A percentile compares a stretch with the other conserved stretches of the same genome.
Evolutionary conservation across 1,140 invertebrate genomes (phyloP).

Genomic region (Musca vetustissima): DNA sequence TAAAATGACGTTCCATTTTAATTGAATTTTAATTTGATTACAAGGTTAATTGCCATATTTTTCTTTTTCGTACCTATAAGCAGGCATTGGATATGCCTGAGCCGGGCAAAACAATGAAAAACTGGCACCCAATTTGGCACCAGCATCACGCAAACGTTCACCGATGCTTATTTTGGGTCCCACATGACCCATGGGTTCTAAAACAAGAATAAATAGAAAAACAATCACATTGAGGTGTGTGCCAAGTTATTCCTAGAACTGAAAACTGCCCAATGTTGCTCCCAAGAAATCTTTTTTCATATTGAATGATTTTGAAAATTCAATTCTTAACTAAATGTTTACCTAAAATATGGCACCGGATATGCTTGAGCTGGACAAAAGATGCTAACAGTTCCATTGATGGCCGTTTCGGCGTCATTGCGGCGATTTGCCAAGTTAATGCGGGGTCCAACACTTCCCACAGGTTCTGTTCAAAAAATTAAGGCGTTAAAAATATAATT

Average conservation of each 20-base stretch:
- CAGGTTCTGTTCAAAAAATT: slow-evolving; percentile 61
- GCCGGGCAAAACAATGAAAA: slow-evolving; percentile 66
- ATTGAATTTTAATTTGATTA: no score
- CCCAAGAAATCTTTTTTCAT: background rate
- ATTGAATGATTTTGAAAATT: background rate
- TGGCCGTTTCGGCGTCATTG: slow-evolving; percentile 38
- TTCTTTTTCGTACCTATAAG: slow-evolving; percentile 61
- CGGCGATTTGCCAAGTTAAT: slow-evolving; percentile 48
- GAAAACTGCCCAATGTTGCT: background rate
- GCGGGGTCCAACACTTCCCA: slow-evolving; percentile 68
- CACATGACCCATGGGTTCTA: slow-evolving; percentile 66
- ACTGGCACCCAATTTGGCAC: slow-evolving; percentile 28
- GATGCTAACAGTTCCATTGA: slow-evolving; percentile 55
- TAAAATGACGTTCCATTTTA: no score
- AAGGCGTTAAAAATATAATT: no score
- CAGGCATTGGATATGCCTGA: slow-evolving; percentile 67
- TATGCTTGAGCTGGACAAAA: slow-evolving; percentile 67
- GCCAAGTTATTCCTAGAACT: slow-evolving; percentile 57
- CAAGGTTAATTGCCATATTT: background rate
- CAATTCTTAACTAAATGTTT: slow-evolving; percentile 33
- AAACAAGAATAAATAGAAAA: slow-evolving; percentile 27
- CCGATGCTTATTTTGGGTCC: slow-evolving; percentile 65
- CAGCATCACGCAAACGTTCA: slow-evolving; percentile 60
- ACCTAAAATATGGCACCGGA: slow-evolving; percentile 68
- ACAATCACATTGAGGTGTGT: slow-evolving; percentile 38